Evolutionary conservation across 1,140 invertebrate species (phyloP).

Genomic region (Hycleus cichorii): DNA sequence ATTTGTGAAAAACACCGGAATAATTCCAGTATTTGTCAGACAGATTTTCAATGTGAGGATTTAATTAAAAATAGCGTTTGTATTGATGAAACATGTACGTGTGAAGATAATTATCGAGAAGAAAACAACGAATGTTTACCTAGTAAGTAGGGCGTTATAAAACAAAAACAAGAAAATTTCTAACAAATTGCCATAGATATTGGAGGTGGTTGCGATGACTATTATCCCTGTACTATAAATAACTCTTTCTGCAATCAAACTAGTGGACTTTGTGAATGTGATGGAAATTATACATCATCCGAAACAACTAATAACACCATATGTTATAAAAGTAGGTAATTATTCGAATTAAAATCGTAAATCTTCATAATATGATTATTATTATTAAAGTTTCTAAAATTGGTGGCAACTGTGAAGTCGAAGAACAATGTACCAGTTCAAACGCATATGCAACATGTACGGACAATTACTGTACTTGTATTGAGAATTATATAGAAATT

Average conservation of each 20-base stretch:
- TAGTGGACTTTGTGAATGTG: too few species aligned
- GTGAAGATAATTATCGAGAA: neutral
- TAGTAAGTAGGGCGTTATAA: neutral
- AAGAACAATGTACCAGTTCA: neutral
- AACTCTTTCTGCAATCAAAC: too few species aligned
- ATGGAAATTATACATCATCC: too few species aligned
- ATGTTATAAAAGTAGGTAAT: too few species aligned
- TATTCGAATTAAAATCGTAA: neutral
- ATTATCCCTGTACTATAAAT: neutral
- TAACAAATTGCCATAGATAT: neutral
- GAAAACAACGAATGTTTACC: neutral
- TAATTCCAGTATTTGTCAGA: neutral
- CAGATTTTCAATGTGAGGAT: neutral
- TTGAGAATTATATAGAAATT: neutral
- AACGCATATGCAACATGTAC: neutral
- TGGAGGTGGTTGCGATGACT: neutral
- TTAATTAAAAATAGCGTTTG: neutral
- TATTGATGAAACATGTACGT: conserved; percentile 1
- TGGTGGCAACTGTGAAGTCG: neutral
- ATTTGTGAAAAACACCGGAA: conserved; percentile 2
- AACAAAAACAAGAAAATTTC: neutral
- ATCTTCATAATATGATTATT: neutral
- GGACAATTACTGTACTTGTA: neutral
- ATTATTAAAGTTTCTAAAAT: neutral
- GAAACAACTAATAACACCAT: too few species aligned